Evolutionary conservation across 1,140 invertebrate species (phyloP).

Genomic region (Ceratosolen solmsi): DNA sequence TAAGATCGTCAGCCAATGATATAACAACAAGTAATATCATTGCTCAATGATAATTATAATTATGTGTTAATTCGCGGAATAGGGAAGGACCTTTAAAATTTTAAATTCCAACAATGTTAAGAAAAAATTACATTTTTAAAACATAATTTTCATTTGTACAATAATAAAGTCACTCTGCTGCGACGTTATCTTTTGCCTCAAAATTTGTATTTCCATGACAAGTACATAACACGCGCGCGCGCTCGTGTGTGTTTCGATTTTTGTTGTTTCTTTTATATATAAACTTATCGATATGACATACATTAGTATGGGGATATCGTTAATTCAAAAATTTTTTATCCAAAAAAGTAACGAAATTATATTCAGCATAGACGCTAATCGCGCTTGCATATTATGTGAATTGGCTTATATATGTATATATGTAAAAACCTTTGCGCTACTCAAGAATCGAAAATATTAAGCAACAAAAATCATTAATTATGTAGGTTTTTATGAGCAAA

Average conservation of each 20-base stretch:
- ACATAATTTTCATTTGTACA: background rate
- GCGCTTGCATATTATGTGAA: background rate
- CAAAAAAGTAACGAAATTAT: conserved; percentile 1
- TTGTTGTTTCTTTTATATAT: no score
- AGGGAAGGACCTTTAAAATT: background rate
- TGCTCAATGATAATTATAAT: background rate
- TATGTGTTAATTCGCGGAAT: background rate
- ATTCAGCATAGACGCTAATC: background rate
- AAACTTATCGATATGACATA: background rate
- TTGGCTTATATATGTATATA: background rate
- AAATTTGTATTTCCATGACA: background rate
- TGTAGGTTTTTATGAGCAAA: conserved; percentile 30
- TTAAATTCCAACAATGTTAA: background rate
- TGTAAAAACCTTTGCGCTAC: no score
- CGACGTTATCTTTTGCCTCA: background rate
- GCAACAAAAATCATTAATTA: conserved; percentile 14
- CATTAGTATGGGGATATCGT: background rate
- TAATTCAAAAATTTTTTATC: background rate
- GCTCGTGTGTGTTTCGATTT: no score
- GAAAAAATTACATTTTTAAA: background rate
- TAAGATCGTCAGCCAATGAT: background rate
- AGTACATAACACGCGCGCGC: background rate
- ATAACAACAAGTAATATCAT: background rate
- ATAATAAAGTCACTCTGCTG: background rate
- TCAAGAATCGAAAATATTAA: background rate